Evolutionary conservation across 1,140 invertebrate genomes (phyloP).

Genomic region (Pseudoatta argentina): DNA sequence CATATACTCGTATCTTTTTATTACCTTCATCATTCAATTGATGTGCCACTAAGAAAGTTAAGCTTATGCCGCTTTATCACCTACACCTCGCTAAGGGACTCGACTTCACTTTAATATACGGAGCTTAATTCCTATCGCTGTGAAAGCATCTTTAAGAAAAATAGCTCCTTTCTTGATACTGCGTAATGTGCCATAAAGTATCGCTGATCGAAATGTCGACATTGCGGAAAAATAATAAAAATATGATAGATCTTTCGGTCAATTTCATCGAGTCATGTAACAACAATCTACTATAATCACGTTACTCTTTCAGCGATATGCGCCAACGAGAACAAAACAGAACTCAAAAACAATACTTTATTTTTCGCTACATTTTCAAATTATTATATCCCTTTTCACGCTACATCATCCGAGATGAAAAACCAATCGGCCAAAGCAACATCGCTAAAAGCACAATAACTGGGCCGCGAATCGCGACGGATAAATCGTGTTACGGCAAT

Average conservation of each 20-base stretch:
- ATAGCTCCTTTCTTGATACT: slow-evolving; percentile 14
- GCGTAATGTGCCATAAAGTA: slow-evolving; percentile 18
- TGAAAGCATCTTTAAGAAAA: slow-evolving; percentile 25
- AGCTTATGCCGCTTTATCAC: slow-evolving; percentile 71
- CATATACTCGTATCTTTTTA: slow-evolving; percentile 76
- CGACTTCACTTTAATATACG: slow-evolving; percentile 61
- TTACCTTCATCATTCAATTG: slow-evolving; percentile 72
- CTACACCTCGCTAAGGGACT: slow-evolving; percentile 57
- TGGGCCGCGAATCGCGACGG: slow-evolving; percentile 58
- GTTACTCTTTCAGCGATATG: slow-evolving; percentile 2
- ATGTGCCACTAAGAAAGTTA: slow-evolving; percentile 72
- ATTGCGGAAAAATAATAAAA: slow-evolving; percentile 9
- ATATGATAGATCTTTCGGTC: neutral
- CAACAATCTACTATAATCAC: neutral
- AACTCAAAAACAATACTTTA: slow-evolving; percentile 10
- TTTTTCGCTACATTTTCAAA: slow-evolving; percentile 41
- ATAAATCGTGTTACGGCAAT: slow-evolving; percentile 64
- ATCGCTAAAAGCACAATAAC: slow-evolving; percentile 64
- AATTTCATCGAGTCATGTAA: neutral
- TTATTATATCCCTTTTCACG: slow-evolving; percentile 31
- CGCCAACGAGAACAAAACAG: neutral
- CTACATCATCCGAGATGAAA: slow-evolving; percentile 41
- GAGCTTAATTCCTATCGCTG: slow-evolving; percentile 65
- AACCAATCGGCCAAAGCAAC: slow-evolving; percentile 53
- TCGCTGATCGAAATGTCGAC: slow-evolving; percentile 21